phyloP scores from a whole-genome alignment of 2,888 invertebrate species.

The Diarsia brunnea region DNA sequence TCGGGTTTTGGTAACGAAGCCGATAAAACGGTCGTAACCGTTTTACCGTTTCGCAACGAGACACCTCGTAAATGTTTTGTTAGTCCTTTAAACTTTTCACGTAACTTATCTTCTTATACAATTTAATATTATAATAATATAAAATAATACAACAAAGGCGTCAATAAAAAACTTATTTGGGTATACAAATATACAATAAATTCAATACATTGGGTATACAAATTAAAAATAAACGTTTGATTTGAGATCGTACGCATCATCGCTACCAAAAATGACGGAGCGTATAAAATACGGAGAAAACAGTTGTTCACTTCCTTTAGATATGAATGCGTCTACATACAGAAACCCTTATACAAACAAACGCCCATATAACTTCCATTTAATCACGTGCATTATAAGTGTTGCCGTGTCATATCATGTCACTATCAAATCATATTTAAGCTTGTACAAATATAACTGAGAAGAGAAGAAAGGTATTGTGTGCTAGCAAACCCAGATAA shows the following conservation, averaged over 20 bases:
- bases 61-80: slow-evolving; percentile 78
- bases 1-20: slow-evolving; percentile 79
- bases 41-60: slow-evolving; percentile 74
- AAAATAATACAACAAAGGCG: slow-evolving; percentile 54
- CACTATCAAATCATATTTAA: slow-evolving; percentile 76
- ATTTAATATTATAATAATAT: slow-evolving; percentile 47
- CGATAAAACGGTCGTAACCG: slow-evolving; percentile 79
- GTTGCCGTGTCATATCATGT: slow-evolving; percentile 65
- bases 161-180: slow-evolving; percentile 42
- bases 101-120: slow-evolving; percentile 47
- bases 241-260: slow-evolving; percentile 18
- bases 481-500: slow-evolving; percentile 75
- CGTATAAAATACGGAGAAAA: slow-evolving; percentile 7
- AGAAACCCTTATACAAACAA: slow-evolving; percentile 33
- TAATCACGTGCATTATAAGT: slow-evolving; percentile 26
- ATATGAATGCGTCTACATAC: slow-evolving; percentile 6
- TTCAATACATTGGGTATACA: not conserved
- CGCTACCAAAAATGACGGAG: slow-evolving; percentile 9
- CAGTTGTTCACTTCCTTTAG: slow-evolving; percentile 21
- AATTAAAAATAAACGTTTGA: slow-evolving; percentile 1
- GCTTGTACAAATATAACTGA: slow-evolving; percentile 71
- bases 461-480: slow-evolving; percentile 72
- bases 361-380: slow-evolving; percentile 21
- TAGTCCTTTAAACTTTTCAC: slow-evolving; percentile 50
- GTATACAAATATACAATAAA: too few species aligned